phyloP scores from a whole-genome alignment of 2,113 vertebrate genomes.

The Lasiurus cinereus region DNA sequence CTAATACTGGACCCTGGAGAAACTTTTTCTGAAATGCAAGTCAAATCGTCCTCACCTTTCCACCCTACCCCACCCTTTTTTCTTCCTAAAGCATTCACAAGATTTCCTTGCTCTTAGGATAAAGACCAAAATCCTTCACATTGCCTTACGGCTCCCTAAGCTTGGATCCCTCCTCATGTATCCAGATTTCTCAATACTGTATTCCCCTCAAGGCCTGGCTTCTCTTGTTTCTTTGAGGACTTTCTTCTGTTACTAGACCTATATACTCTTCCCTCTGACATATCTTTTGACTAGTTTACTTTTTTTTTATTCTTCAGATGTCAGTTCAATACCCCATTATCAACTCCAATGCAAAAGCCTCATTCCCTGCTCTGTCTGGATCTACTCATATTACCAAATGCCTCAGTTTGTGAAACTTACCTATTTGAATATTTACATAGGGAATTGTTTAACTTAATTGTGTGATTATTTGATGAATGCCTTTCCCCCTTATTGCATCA shows the following conservation, averaged over 20 bases:
- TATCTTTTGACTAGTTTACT: background rate
- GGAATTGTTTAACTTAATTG: conserved; percentile 12
- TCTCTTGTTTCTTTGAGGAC: background rate
- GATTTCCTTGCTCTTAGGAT: background rate
- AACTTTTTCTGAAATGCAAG: conserved; percentile 4
- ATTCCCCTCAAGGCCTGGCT: background rate
- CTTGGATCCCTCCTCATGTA: background rate
- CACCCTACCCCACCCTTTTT: background rate
- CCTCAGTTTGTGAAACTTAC: background rate
- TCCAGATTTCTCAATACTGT: background rate
- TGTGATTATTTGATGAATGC: background rate
- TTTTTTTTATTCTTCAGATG: background rate
- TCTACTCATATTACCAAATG: background rate
- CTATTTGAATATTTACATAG: background rate
- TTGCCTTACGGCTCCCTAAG: background rate
- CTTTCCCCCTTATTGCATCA: background rate
- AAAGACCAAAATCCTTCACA: background rate
- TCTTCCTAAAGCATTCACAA: background rate
- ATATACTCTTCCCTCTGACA: background rate
- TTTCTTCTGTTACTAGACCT: background rate
- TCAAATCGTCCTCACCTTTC: background rate
- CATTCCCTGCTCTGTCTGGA: background rate
- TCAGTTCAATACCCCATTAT: background rate
- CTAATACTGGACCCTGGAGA: background rate
- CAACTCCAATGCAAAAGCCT: fast-evolving